Evolutionary conservation across 2,888 invertebrate genomes (phyloP).

Genomic region (Sarcophaga caerulescens): DNA sequence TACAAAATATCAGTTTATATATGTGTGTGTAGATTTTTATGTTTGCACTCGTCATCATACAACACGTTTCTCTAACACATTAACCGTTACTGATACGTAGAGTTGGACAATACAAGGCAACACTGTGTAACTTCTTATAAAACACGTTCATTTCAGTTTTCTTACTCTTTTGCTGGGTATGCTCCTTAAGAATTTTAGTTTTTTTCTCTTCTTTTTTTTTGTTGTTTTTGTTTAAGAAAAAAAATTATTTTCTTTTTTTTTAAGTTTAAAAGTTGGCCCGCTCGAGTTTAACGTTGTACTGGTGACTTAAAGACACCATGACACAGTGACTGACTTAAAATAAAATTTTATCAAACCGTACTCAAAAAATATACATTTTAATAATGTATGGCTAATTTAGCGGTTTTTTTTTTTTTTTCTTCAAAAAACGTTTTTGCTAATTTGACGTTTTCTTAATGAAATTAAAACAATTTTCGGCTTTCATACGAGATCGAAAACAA

Average conservation of each 20-base stretch:
- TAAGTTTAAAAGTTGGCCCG: not conserved
- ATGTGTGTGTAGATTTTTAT: not conserved
- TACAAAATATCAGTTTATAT: not conserved
- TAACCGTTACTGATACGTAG: not conserved
- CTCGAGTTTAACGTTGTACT: constrained; percentile 14
- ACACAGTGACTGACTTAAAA: constrained; percentile 58
- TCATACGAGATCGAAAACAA: too few relatives aligned
- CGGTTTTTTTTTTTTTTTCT: not conserved
- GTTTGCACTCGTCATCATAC: not conserved
- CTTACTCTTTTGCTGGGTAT: not conserved
- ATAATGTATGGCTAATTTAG: not conserved
- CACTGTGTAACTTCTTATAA: not conserved
- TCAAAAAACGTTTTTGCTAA: too few relatives aligned
- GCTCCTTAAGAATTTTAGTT: not conserved
- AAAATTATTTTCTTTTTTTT: not conserved
- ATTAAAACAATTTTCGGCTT: too few relatives aligned
- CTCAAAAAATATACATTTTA: not conserved
- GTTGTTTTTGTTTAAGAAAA: not conserved
- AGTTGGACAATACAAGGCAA: not conserved
- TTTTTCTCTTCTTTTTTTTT: not conserved
- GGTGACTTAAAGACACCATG: constrained; percentile 51
- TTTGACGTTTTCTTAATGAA: too few relatives aligned
- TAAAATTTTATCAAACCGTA: not conserved
- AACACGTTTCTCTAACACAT: not conserved
- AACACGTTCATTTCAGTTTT: not conserved